These are phyloP conservation scores for Xanthia icteritia DNA, from an alignment of 2,888 invertebrate genomes.

Conservation along the genomic window DNA sequence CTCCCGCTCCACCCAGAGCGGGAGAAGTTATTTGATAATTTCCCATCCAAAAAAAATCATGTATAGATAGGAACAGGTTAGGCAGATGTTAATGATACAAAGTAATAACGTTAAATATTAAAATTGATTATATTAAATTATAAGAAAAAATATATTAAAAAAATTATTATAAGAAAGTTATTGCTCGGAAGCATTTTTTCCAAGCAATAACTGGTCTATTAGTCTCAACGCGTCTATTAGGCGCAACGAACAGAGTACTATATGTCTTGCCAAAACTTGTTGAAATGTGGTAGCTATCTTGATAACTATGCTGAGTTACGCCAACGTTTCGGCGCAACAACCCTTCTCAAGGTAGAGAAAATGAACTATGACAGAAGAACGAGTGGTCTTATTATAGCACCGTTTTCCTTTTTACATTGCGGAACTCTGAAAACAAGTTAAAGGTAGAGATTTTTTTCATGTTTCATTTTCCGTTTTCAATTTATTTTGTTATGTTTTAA, in stretches of 20 bases:
- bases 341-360: constrained; percentile 57
- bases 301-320: constrained; percentile 21
- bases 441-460: not conserved
- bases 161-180: no score
- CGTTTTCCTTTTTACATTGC: constrained; percentile 42
- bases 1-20: no score
- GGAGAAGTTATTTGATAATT: no score
- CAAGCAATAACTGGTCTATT: not conserved
- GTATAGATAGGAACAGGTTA: not conserved
- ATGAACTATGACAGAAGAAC: constrained; percentile 60
- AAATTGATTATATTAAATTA: no score
- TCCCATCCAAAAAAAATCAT: no score
- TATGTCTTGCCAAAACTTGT: constrained; percentile 32
- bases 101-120: not conserved
- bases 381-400: constrained; percentile 57
- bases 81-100: not conserved
- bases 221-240: not conserved
- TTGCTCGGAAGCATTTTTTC: no score
- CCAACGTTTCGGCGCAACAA: constrained; percentile 37
- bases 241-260: constrained; percentile 19
- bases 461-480: not conserved
- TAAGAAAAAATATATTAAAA: no score
- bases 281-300: constrained; percentile 33
- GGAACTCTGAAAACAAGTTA: constrained; percentile 19
- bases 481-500: not conserved